Conservation (phyloP, 2,888 invertebrate species). For the Neoitamus cyanurus region DNA sequence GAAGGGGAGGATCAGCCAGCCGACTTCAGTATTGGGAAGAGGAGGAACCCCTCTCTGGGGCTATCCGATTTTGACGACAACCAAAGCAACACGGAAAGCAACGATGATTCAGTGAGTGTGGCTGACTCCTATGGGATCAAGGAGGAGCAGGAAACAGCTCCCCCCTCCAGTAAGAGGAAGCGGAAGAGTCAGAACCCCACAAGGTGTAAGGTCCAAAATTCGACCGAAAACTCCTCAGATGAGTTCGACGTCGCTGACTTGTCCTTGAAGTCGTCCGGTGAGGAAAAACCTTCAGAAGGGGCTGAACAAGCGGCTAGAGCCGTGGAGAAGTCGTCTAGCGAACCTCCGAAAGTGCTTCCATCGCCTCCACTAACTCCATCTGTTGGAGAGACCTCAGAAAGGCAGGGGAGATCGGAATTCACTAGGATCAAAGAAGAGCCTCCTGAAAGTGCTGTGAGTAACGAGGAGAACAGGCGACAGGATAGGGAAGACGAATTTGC, state of each 20-base stretch:
- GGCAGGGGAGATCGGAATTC: slow-evolving; percentile 39
- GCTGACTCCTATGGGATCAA: slow-evolving; percentile 68
- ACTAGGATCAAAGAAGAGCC: slow-evolving; percentile 40
- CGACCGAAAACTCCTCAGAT: slow-evolving; percentile 63
- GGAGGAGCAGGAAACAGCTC: slow-evolving; percentile 61
- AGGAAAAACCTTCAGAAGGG: slow-evolving; percentile 49
- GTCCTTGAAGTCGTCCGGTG: slow-evolving; percentile 58
- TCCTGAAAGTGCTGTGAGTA: neutral
- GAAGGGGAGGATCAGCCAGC: slow-evolving; percentile 69
- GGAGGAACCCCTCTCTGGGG: slow-evolving; percentile 60
- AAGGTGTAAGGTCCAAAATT: slow-evolving; percentile 72
- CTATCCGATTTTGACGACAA: slow-evolving; percentile 65
- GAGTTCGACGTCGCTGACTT: slow-evolving; percentile 63
- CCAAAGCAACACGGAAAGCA: slow-evolving; percentile 72
- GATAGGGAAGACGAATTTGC: slow-evolving; percentile 24
- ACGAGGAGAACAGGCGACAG: slow-evolving; percentile 11
- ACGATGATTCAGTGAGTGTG: slow-evolving; percentile 72
- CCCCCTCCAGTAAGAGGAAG: slow-evolving; percentile 77
- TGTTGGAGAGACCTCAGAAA: slow-evolving; percentile 18
- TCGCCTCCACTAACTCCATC: slow-evolving; percentile 64
- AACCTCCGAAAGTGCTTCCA: slow-evolving; percentile 63
- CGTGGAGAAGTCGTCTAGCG: slow-evolving; percentile 52
- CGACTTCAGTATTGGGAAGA: slow-evolving; percentile 73
- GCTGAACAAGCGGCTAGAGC: slow-evolving; percentile 32
- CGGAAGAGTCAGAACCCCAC: slow-evolving; percentile 91